Conservation (phyloP, 2,888 invertebrate species). For the Drosophila diplacantha region DNA sequence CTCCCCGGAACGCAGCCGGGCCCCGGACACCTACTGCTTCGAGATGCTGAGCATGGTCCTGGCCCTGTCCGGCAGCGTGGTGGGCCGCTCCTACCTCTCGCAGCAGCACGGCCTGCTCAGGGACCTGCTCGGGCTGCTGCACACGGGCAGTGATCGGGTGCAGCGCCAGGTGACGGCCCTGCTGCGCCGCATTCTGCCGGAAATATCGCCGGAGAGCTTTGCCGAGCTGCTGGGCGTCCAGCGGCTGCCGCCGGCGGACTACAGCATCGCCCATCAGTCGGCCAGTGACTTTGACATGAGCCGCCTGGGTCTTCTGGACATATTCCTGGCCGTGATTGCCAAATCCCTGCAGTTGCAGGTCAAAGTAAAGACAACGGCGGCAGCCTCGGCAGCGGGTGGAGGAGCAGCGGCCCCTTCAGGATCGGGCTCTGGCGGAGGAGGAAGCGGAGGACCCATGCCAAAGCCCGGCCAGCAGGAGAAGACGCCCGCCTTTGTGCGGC, state of each 20-base stretch:
- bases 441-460: neutral
- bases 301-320: constrained; percentile 90
- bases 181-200: constrained; percentile 90
- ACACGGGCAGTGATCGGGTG: constrained; percentile 95
- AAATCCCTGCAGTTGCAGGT: constrained; percentile 94
- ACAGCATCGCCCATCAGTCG: constrained; percentile 83
- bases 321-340: constrained; percentile 92
- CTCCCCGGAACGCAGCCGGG: constrained; percentile 72
- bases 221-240: constrained; percentile 86
- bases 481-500: constrained; percentile 76
- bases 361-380: constrained; percentile 80
- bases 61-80: constrained; percentile 94
- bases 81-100: constrained; percentile 92
- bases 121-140: constrained; percentile 90
- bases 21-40: constrained; percentile 94
- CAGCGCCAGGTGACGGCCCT: constrained; percentile 94
- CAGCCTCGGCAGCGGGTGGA: constrained; percentile 13
- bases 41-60: constrained; percentile 97
- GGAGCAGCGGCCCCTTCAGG: neutral
- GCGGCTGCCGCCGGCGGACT: constrained; percentile 85
- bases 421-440: neutral
- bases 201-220: constrained; percentile 91
- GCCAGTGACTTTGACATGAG: constrained; percentile 77
- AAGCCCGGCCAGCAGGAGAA: constrained; percentile 79
- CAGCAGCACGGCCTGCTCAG: constrained; percentile 91